phyloP scores from a whole-genome alignment of 1,140 invertebrate genomes.

The Orussus abietinus region DNA sequence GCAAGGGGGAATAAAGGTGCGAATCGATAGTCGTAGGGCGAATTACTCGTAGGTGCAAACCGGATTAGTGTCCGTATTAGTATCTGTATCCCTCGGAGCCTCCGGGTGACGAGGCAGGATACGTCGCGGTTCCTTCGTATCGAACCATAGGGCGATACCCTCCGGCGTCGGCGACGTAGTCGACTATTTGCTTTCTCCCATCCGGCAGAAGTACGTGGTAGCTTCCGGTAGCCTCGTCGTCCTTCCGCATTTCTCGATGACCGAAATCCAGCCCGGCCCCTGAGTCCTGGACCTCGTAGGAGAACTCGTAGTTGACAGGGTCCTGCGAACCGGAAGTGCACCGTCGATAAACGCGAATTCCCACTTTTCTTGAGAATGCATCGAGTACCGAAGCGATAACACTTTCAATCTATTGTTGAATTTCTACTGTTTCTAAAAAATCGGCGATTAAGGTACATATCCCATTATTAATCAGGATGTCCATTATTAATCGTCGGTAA shows the following conservation, averaged over 20 bases:
- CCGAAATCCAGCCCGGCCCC: conserved; percentile 59
- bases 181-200: conserved; percentile 62
- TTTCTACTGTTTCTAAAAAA: no score
- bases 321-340: conserved; percentile 54
- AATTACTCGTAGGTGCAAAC: no score
- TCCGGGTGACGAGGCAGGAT: conserved; percentile 37
- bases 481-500: no score
- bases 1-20: no score
- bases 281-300: conserved; percentile 62
- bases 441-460: no score
- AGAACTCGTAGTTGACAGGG: conserved; percentile 65
- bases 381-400: no score
- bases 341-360: no score
- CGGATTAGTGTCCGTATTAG: conserved; percentile 26
- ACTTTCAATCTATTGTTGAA: no score
- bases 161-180: conserved; percentile 61
- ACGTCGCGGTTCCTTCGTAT: conserved; percentile 61
- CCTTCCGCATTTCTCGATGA: conserved; percentile 61
- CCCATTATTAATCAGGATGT: no score
- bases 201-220: conserved; percentile 66
- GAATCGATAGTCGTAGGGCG: no score
- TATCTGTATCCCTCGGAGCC: conserved; percentile 57
- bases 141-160: conserved; percentile 66
- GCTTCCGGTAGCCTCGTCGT: conserved; percentile 59
- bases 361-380: no score